These are phyloP conservation scores for Ophiothrix spiculata DNA, from an alignment of 35 echinoderm and acorn worm genomes.

Conservation along the genomic window DNA sequence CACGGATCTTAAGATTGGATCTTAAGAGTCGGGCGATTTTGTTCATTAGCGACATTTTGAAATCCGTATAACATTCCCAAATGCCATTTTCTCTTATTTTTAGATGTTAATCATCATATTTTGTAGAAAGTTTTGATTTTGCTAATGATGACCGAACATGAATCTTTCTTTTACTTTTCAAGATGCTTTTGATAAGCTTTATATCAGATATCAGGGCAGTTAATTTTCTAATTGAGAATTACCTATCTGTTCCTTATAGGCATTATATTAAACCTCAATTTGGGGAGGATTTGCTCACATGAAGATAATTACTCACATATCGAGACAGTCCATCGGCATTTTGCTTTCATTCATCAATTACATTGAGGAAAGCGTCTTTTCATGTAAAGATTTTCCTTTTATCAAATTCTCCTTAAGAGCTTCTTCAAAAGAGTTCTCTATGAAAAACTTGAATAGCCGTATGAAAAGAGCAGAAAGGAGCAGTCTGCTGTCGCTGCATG, in stretches of 20 bases:
- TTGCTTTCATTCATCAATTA: conserved; percentile 8
- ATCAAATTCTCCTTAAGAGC: conserved; percentile 1
- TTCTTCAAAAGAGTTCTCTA: background rate
- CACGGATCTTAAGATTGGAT: background rate
- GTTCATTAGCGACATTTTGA: background rate
- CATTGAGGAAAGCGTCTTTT: background rate
- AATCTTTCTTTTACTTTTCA: background rate
- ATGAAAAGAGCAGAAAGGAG: too few species aligned
- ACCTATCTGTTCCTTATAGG: background rate
- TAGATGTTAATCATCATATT: background rate
- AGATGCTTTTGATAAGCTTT: background rate
- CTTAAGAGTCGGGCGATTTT: background rate
- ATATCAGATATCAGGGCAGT: background rate
- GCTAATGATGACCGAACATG: conserved; percentile 1
- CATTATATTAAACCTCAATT: conserved; percentile 12
- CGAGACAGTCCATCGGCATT: background rate
- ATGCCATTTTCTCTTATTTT: background rate
- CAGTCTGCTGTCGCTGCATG: too few species aligned
- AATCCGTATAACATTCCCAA: background rate
- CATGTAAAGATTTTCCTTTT: background rate
- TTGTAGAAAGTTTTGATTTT: background rate
- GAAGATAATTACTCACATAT: background rate
- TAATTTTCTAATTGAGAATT: conserved; percentile 11
- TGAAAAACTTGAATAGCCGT: too few species aligned
- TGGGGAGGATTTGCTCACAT: background rate